Percentiles rank a stretch among this genome's conserved stretches.
Conservation (phyloP, 2,113 vertebrate genomes). For the Balaeniceps rex region DNA sequence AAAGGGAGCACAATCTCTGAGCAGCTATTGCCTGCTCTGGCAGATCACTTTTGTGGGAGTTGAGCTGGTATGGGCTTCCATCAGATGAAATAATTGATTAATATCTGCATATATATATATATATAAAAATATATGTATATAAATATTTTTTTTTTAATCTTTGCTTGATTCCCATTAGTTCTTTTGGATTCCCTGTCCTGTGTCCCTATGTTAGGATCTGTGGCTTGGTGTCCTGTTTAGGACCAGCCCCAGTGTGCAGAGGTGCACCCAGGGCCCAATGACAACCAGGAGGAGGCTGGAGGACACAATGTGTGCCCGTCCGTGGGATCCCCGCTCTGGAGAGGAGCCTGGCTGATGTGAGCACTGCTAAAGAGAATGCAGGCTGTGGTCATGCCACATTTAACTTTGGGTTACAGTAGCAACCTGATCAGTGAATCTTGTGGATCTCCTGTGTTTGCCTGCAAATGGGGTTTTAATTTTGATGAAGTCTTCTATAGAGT, state of each 20-base stretch:
- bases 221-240: background rate
- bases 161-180: background rate
- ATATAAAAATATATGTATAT: no score
- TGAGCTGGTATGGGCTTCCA: background rate
- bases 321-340: background rate
- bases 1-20: background rate
- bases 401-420: background rate
- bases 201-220: no score
- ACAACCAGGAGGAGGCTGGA: background rate
- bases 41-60: background rate
- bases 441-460: background rate
- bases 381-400: background rate
- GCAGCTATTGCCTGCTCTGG: background rate
- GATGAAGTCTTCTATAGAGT: background rate
- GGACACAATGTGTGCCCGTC: rapidly evolving
- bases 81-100: background rate
- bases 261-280: background rate
- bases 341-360: background rate
- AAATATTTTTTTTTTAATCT: no score
- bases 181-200: background rate
- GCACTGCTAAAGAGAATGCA: no score
- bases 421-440: background rate
- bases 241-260: background rate
- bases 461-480: background rate
- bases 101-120: background rate